Evolutionary conservation across 2,113 vertebrate species (phyloP).

Genomic region (Myiagra hebetior): DNA sequence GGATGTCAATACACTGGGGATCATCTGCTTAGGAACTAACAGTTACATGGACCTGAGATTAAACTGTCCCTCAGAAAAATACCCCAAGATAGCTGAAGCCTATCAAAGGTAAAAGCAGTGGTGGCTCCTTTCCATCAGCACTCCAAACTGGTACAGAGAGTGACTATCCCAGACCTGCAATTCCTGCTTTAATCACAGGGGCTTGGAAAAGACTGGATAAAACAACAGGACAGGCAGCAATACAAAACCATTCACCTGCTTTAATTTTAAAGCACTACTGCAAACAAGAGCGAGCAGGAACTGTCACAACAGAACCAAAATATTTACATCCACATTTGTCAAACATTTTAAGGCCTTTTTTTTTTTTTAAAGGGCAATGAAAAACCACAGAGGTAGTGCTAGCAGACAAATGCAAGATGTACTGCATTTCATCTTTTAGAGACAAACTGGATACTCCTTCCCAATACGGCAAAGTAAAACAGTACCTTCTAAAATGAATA

Average conservation of each 20-base stretch:
- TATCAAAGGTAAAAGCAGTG: neutral
- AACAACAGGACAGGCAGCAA: neutral
- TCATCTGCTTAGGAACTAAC: neutral
- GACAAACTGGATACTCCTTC: neutral
- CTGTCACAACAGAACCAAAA: neutral
- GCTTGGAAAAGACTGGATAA: neutral
- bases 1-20: neutral
- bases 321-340: neutral
- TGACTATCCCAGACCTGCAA: neutral
- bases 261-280: neutral
- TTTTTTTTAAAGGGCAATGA: neutral
- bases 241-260: neutral
- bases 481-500: neutral
- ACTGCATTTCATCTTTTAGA: neutral
- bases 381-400: neutral
- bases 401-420: neutral
- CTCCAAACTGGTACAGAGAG: neutral
- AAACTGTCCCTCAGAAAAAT: neutral
- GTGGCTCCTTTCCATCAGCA: neutral
- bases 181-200: neutral
- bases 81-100: neutral
- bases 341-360: neutral
- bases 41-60: neutral
- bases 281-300: neutral
- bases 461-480: neutral